These are phyloP conservation scores for Pelosia muscerda DNA, from an alignment of 2,888 invertebrate genomes.

Conservation along the genomic window DNA sequence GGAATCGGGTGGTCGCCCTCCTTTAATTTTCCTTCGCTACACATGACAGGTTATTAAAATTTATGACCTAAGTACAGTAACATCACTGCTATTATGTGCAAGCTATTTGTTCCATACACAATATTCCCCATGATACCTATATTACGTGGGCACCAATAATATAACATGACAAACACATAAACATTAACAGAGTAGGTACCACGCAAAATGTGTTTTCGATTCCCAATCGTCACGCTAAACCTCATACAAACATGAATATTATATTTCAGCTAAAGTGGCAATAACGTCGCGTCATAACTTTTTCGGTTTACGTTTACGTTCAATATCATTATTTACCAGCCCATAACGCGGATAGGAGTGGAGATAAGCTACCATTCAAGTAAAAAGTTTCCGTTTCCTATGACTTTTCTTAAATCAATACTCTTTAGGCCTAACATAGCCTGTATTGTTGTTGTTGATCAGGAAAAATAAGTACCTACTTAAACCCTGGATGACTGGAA, in stretches of 20 bases:
- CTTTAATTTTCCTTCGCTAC: too few species aligned
- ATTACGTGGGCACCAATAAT: background rate
- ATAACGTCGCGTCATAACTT: conserved; percentile 21
- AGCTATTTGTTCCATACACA: background rate
- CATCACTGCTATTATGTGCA: background rate
- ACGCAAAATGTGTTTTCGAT: conserved; percentile 33
- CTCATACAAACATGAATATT: conserved; percentile 31
- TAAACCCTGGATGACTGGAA: too few species aligned
- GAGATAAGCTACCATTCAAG: conserved; percentile 21
- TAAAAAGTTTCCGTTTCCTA: conserved; percentile 7
- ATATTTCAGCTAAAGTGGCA: conserved; percentile 24
- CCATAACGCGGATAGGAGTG: conserved; percentile 3
- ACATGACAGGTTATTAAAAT: too few species aligned
- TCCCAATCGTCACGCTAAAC: conserved; percentile 25
- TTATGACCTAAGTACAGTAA: too few species aligned
- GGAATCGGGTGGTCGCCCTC: too few species aligned
- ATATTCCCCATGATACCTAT: background rate
- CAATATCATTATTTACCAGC: conserved; percentile 25
- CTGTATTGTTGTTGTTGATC: background rate
- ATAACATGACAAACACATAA: background rate
- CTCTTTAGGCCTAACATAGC: background rate
- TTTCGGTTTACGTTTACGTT: conserved; percentile 25
- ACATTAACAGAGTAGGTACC: background rate
- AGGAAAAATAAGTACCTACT: background rate
- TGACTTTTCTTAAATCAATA: background rate